Evolutionary conservation across 1,140 invertebrate species (phyloP).

Genomic region (Lasioglossum baleicum): DNA sequence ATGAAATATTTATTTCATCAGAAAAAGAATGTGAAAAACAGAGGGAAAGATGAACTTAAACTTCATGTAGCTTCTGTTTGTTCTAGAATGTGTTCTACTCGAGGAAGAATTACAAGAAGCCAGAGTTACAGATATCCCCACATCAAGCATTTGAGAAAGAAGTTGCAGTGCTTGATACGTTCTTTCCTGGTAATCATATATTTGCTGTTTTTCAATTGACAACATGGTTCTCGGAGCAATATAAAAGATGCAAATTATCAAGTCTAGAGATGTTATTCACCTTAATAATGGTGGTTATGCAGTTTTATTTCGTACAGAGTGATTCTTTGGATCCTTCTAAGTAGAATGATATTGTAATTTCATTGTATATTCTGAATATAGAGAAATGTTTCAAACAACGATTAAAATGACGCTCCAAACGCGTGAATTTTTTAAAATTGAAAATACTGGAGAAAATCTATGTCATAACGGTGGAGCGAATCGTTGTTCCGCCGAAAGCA

Average conservation of each 20-base stretch:
- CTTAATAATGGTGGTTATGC: too few relatives aligned
- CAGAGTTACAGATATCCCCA: conserved; percentile 92
- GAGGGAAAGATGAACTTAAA: neutral
- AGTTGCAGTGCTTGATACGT: conserved; percentile 90
- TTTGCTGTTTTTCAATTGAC: neutral
- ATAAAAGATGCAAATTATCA: neutral
- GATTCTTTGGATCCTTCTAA: too few relatives aligned
- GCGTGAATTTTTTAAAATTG: too few relatives aligned
- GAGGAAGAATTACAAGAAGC: conserved; percentile 96
- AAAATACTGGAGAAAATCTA: too few relatives aligned
- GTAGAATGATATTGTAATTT: too few relatives aligned
- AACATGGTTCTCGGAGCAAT: neutral
- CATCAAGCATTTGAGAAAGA: conserved; percentile 95
- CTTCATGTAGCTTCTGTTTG: conserved; percentile 32
- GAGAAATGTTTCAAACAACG: too few relatives aligned
- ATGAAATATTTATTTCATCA: neutral
- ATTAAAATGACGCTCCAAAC: too few relatives aligned
- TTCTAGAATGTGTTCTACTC: conserved; percentile 97
- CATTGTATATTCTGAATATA: too few relatives aligned
- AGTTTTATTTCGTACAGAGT: too few relatives aligned
- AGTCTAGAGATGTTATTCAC: too few relatives aligned
- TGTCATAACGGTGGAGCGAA: too few relatives aligned
- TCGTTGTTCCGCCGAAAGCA: too few relatives aligned
- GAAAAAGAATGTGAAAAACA: neutral
- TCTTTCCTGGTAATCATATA: conserved; percentile 86